Base-by-base conservation (phyloP, 2,113 vertebrate genomes). In the Pavo muticus region DNA sequence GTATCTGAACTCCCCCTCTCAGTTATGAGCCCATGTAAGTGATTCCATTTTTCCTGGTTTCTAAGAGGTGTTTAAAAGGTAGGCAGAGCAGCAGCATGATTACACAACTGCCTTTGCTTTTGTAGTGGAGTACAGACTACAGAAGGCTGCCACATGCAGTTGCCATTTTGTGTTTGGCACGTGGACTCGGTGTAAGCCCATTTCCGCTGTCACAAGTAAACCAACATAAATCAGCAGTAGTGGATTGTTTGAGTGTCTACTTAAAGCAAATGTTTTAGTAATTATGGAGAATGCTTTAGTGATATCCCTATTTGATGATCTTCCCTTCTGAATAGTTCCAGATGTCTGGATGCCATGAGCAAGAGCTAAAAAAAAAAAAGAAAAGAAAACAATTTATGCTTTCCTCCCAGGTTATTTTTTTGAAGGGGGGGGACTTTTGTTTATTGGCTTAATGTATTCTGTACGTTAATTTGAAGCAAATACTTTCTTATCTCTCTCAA, bases 301-400 rank as follows among this genome's bases (percentile, higher is more conserved):
- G 94, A 94, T 94, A 96, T 90, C 87, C 90, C 91, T 87, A 91
- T 87, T 89, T 93, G 96, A 96, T 95, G 87, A 84, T 97, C 95
- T 72, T 93, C 94, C 79, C 39, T 93, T 90, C 89, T 96, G 92
- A 97, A 90, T 96, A 71, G 42, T 97, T 97, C 95, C 97, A 97
- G 95, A 97, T 98, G 96, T 96, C 71, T 95, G 60, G 87, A 75
- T 68, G 79, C 52, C 52, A 68, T 65, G 30, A 69, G 47, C 76
- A 88, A 71, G 70, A 91, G 29, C 71, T 59, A 73, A 64, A 59
- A 70, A 71, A 90, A 91, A 88, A 95, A 90, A 90, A 91, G n/a
- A 90, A 60, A 90, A n/a, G 32, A 94, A 90, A 96, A 88, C 72
- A 89, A 48, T 92, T 44, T 79, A 20, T 93, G 74, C 65, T 94